Evolutionary conservation across 2,888 invertebrate genomes (phyloP), one percentile per base, ranked within the genome.

Genomic region (Cloeon dipterum): DNA sequence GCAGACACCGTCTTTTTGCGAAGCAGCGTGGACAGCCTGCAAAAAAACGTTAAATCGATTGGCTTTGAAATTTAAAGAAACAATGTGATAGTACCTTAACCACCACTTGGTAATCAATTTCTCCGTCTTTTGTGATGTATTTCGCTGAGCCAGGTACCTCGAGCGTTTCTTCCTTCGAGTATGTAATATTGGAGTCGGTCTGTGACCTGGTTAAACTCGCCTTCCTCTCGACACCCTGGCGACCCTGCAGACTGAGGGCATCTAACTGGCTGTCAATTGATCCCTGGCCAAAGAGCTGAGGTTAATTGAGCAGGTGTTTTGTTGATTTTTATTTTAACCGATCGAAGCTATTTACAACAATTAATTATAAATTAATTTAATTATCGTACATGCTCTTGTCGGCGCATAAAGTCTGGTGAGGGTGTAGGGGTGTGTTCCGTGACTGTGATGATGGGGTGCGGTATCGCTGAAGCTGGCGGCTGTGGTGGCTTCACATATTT

Each of bases 361-460:
- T 29, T 14, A 5, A 5, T 7, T 29, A n/a, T 29, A 8, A 8
- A 5, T 5, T 5, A 29, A 29, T 8, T n/a, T 29, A 11, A 11
- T 29, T 29, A 8, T 21, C 21, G 29, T 16, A 29, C 29, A 29
- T 29, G n/a, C 59, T 75, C 76, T 59, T 74, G 83, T 61, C 79
- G 63, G 50, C 74, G 72, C 45, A 82, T 63, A 50, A 75, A 83
- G 53, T 88, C 86, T 1, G 86, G 86, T 1, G 86, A 86, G 1
- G 86, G 85, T 4, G 81, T 74, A 1, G 91, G 91, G 1, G 89
- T 89, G 51, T 93, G 91, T 52, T 93, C 89, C 1, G 94, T 94
- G 7, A 94, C 89, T 1, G 91, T 93, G 40, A 94, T 94, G 37
- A 93, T 93, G 1, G 94, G 94, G 58, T 88, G 88, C 38, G 81